Base-by-base conservation (phyloP, 2,888 invertebrate genomes). In the Cynaeus angustus region DNA sequence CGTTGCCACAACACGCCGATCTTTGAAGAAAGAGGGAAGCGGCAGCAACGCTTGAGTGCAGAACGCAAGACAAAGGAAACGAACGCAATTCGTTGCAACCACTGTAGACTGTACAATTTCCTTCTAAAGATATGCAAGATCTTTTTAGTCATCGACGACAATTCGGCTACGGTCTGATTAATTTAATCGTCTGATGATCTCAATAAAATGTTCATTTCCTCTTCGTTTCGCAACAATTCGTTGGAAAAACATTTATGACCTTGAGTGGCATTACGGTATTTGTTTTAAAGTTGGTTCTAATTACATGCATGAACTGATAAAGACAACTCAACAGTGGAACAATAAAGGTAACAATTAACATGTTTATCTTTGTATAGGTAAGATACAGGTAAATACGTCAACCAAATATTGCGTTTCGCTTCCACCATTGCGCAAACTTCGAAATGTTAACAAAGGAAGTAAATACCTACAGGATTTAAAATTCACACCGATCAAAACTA, bases 201-300 rank as follows among this genome's bases (percentile, higher is more conserved):
- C 48, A 38, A 62, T 50, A 30, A 52, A 64, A 55, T 45, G 10
- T 10, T 13, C 21, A 14, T 45, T 59, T 59, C 59, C 30, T 59
- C 45, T 45, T 41, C 56, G 56, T 56, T 56, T 50, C 48, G 53
- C 53, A 53, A 37, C 33, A 53, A 53, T 53, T 43, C 46, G 43
- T 41, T 45, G 21, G 46, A 59, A 58, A 59, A 59, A 59, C 59
- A 33, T 26, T 3, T 4, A 33, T 52, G 62, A 8, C 52, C 50
- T 50, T 52, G 38, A 59, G 58, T 46, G 59, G 26, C n/a, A 67
- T 52, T 67, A 53, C 67, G 67, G 67, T 59, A 67, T 50, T 67
- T 59, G 33, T 56, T 66, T 37, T 14, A 12, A 65, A 65, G 65
- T 65, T 45, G 56, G 16, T 66, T 58, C 66, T 67, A 67, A 67